Conservation (phyloP, 2,888 invertebrate genomes). For the Helicoverpa assulta region DNA sequence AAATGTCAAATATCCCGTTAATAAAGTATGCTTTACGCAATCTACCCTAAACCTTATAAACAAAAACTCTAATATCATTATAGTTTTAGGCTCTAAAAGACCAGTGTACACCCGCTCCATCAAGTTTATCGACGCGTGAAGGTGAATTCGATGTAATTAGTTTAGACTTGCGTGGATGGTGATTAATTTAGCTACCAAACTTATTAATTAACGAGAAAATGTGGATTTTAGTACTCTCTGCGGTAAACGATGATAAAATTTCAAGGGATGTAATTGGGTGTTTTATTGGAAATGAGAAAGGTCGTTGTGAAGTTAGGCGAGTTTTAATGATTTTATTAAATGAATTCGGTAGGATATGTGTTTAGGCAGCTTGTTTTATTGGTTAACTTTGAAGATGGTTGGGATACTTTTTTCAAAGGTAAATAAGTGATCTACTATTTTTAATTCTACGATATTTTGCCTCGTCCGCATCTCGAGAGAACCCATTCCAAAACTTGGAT, state of each 20-base stretch:
- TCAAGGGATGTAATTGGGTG: conserved; percentile 27
- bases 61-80: conserved; percentile 37
- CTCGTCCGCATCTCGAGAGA: no score
- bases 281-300: conserved; percentile 46
- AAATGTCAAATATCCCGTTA: no score
- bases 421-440: neutral
- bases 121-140: conserved; percentile 49
- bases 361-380: neutral
- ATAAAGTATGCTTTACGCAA: no score
- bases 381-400: neutral
- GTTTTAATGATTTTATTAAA: conserved; percentile 7
- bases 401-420: neutral
- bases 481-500: no score
- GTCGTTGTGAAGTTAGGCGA: conserved; percentile 27
- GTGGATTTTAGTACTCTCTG: conserved; percentile 34
- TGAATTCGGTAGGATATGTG: neutral
- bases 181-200: conserved; percentile 35
- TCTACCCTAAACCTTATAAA: conserved; percentile 8
- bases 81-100: conserved; percentile 32
- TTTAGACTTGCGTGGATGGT: conserved; percentile 26
- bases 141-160: conserved; percentile 52
- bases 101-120: conserved; percentile 28
- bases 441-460: no score
- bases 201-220: conserved; percentile 47
- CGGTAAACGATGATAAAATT: conserved; percentile 33